A percentile compares a stretch with the other conserved stretches of the same genome.
These are phyloP conservation scores for Gyrodactylus salaris DNA, from an alignment of 1,140 invertebrate species.

Conservation along the genomic window DNA sequence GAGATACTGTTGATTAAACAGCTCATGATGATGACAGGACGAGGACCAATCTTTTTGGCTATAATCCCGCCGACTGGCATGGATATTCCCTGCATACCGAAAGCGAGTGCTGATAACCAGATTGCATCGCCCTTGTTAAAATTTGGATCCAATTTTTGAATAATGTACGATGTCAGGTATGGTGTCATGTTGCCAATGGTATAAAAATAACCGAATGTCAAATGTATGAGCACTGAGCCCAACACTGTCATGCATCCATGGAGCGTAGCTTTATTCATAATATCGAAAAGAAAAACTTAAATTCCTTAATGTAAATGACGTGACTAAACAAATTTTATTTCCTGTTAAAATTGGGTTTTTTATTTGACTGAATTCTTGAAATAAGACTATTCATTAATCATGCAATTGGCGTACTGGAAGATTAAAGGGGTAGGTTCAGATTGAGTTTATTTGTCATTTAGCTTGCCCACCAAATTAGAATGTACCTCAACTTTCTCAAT, in stretches of 20 bases:
- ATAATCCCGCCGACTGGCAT: conserved; percentile 18
- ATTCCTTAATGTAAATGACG: no score
- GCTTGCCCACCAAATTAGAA: not conserved
- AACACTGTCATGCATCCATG: not conserved
- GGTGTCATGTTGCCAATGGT: conserved; percentile 17
- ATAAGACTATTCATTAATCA: no score
- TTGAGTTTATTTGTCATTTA: not conserved
- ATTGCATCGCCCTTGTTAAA: conserved; percentile 16
- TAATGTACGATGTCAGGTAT: conserved; percentile 22
- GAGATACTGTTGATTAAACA: conserved; percentile 12
- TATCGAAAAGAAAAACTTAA: no score
- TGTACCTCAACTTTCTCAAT: not conserved
- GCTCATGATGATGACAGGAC: conserved; percentile 14
- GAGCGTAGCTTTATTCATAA: not conserved
- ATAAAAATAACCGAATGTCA: not conserved
- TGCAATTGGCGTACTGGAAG: not conserved
- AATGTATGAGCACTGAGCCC: not conserved
- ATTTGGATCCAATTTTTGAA: conserved; percentile 11
- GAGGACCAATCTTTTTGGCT: conserved; percentile 14
- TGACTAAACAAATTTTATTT: no score
- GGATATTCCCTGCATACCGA: conserved; percentile 15
- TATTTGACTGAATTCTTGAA: no score
- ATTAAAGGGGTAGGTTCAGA: not conserved
- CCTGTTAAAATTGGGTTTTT: no score
- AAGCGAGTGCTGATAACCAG: conserved; percentile 16